Conservation (phyloP, 2,113 vertebrate species). For the Peromyscus californicus region DNA sequence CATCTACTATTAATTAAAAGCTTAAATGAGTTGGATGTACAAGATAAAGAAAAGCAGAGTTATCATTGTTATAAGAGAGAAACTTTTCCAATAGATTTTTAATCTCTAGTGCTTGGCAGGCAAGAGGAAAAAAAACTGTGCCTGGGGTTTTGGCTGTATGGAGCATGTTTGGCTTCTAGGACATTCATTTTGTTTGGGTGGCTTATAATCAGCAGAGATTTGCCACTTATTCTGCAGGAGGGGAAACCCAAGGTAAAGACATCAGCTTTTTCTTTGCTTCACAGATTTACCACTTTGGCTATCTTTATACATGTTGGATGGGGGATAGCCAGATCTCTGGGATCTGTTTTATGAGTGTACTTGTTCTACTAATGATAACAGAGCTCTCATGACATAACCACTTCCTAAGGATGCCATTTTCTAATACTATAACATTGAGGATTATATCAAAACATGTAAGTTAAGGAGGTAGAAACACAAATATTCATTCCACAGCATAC, state of each 20-base stretch:
- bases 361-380: neutral
- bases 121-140: neutral
- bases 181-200: neutral
- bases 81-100: conserved; percentile 3
- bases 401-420: neutral
- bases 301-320: neutral
- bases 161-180: neutral
- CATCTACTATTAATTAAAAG: conserved; percentile 49
- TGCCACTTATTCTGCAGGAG: neutral
- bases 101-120: neutral
- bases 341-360: neutral
- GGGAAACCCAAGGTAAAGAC: neutral
- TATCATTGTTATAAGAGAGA: neutral
- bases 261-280: neutral
- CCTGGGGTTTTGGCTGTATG: neutral
- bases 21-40: conserved; percentile 50
- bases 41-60: neutral
- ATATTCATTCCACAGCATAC: neutral
- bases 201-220: neutral
- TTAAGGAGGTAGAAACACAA: neutral
- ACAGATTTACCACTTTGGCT: neutral
- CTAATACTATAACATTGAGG: neutral
- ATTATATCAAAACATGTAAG: neutral
- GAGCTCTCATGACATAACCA: neutral
- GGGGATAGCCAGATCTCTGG: neutral